A percentile compares a stretch with the other conserved stretches of the same genome.
Conservation (phyloP, 2,113 vertebrate genomes). For the Tachuris rubrigastra region DNA sequence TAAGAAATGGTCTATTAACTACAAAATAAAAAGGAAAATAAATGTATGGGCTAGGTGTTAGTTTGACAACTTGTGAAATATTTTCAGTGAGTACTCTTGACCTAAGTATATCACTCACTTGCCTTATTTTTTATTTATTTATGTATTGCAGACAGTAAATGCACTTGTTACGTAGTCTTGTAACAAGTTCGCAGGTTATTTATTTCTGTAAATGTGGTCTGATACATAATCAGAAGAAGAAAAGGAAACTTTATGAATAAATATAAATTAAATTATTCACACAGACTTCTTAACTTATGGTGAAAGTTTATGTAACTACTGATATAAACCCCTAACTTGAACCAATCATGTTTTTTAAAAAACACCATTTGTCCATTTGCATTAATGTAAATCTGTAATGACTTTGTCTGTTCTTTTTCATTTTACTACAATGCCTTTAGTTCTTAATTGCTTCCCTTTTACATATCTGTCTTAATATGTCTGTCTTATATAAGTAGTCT, state of each 20-base stretch:
- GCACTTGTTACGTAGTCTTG: neutral
- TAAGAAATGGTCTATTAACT: neutral
- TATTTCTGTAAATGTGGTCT: neutral
- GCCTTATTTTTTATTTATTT: neutral
- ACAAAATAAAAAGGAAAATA: neutral
- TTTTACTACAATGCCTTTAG: rapidly evolving
- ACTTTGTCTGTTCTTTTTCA: neutral
- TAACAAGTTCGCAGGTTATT: neutral
- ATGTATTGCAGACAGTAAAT: neutral
- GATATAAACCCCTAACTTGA: neutral
- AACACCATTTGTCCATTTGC: neutral
- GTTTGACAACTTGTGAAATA: neutral
- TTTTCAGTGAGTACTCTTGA: neutral
- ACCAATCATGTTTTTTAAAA: neutral
- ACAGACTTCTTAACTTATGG: neutral
- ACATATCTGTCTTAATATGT: neutral
- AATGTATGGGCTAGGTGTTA: neutral
- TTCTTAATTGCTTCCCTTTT: neutral
- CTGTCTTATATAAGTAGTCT: neutral
- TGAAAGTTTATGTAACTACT: neutral
- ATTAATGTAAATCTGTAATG: neutral
- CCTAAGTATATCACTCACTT: neutral
- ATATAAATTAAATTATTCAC: neutral
- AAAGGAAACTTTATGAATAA: neutral
- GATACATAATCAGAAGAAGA: neutral